phyloP scores from a whole-genome alignment of 2,113 vertebrate species.

The Murina feae region DNA sequence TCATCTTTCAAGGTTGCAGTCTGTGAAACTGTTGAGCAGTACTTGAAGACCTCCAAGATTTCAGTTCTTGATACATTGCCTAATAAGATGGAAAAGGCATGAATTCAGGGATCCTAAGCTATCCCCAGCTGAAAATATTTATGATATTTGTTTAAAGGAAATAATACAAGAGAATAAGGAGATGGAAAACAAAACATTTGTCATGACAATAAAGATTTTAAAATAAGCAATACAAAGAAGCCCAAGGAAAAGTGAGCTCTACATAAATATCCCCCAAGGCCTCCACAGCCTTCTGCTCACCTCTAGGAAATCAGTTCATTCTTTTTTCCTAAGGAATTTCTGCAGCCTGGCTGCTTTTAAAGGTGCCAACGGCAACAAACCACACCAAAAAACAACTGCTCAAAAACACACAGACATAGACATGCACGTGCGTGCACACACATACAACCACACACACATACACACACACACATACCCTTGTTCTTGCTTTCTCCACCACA shows the following conservation, averaged over 20 bases:
- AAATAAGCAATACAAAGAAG: not conserved
- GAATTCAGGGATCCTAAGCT: not conserved
- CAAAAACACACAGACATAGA: not conserved
- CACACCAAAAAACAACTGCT: not conserved
- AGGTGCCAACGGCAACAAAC: slow-evolving; percentile 30
- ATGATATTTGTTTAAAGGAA: not conserved
- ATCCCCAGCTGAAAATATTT: not conserved
- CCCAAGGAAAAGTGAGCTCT: not conserved
- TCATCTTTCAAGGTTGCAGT: not conserved
- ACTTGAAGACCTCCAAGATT: not conserved
- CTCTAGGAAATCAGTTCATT: slow-evolving; percentile 6
- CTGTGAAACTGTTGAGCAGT: not conserved
- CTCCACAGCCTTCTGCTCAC: not conserved
- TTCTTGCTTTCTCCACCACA: not conserved
- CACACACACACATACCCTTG: not conserved
- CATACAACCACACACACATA: too few species aligned
- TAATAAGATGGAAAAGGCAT: not conserved
- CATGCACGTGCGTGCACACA: too few species aligned
- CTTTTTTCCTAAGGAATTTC: slow-evolving; percentile 29
- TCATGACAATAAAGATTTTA: not conserved
- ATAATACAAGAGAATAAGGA: not conserved
- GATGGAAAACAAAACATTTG: not conserved
- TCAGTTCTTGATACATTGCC: not conserved
- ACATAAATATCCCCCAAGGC: not conserved
- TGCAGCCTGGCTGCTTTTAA: not conserved